phyloP scores from a whole-genome alignment of 2,797 vertebrate species.

The Cynopterus sphinx region DNA sequence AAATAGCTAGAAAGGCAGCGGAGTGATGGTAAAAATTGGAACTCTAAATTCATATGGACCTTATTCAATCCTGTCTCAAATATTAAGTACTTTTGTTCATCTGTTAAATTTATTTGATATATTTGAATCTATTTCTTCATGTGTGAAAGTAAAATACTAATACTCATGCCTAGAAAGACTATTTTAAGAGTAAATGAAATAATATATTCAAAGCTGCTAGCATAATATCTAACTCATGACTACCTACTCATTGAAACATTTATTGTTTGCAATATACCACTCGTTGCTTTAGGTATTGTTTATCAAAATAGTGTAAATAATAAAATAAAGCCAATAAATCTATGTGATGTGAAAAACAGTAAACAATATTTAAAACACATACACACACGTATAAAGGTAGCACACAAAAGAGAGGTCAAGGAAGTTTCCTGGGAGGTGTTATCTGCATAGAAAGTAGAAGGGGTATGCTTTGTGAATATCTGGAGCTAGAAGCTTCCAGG shows the following conservation, averaged over 20 bases:
- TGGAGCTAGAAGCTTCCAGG: not conserved
- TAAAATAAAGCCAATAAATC: not conserved
- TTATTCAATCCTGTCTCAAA: not conserved
- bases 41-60: not conserved
- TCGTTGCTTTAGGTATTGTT: not conserved
- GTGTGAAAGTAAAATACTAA: not conserved
- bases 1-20: not conserved
- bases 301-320: not conserved
- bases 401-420: not conserved
- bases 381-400: not conserved
- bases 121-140: not conserved
- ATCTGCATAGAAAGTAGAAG: not conserved
- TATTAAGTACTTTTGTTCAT: not conserved
- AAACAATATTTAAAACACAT: not conserved
- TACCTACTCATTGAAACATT: not conserved
- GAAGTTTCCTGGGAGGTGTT: not conserved
- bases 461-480: not conserved
- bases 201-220: not conserved
- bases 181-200: not conserved
- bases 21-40: not conserved
- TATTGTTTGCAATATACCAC: not conserved
- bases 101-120: not conserved
- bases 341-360: not conserved
- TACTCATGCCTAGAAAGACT: not conserved
- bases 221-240: not conserved